phyloP scores from a whole-genome alignment of 2,888 invertebrate genomes.

The Hofmannophila pseudospretella region DNA sequence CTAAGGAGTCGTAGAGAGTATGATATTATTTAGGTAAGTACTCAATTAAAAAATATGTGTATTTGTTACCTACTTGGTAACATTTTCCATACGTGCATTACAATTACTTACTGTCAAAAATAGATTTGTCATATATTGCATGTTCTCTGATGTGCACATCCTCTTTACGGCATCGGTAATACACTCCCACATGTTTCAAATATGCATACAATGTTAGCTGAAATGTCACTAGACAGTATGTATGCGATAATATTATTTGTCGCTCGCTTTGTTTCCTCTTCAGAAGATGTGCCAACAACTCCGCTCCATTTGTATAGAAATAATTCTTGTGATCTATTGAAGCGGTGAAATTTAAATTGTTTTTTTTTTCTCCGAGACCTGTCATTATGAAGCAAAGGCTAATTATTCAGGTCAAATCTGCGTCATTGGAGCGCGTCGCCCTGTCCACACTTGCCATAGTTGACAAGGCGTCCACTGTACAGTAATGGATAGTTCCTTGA shows the following conservation, averaged over 20 bases:
- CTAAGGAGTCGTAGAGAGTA: too few species aligned
- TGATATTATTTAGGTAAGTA: too few species aligned
- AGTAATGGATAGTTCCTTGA: constrained; percentile 2
- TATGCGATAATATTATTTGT: constrained; percentile 45
- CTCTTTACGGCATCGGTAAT: neutral
- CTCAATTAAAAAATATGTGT: too few species aligned
- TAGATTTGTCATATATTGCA: too few species aligned
- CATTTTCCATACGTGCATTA: too few species aligned
- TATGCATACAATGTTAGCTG: constrained; percentile 39
- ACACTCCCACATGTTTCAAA: constrained; percentile 33
- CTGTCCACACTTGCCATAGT: constrained; percentile 1
- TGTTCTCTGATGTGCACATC: constrained; percentile 1
- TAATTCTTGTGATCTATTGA: constrained; percentile 35
- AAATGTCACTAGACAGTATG: constrained; percentile 32
- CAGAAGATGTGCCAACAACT: constrained; percentile 42
- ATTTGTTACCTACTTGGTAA: too few species aligned
- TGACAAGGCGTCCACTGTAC: neutral
- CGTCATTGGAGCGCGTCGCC: constrained; percentile 1
- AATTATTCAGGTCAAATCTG: constrained; percentile 13
- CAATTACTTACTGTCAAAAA: too few species aligned
- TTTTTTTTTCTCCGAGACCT: constrained; percentile 26
- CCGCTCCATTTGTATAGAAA: constrained; percentile 43
- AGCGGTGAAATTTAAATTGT: constrained; percentile 35
- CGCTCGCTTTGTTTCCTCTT: constrained; percentile 47
- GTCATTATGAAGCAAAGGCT: constrained; percentile 16